Evolutionary conservation across 1,140 invertebrate species (phyloP).

Genomic region (Dendroctonus ponderosae): DNA sequence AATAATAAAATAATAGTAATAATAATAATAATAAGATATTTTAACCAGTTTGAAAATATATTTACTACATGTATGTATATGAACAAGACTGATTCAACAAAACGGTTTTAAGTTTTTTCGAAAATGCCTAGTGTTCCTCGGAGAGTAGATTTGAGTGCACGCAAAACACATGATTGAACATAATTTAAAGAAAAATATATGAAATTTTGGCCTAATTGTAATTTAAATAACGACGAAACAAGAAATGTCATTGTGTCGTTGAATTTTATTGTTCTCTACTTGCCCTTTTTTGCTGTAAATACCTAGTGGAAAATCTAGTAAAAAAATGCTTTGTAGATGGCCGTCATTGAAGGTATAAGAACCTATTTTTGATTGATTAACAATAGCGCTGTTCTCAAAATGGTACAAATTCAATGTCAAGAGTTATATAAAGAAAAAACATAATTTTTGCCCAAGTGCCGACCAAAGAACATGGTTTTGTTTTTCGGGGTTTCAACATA

Average conservation of each 20-base stretch:
- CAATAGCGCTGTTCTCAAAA: conserved; percentile 34
- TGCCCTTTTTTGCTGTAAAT: conserved; percentile 28
- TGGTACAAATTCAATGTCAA: conserved; percentile 37
- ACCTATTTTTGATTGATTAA: conserved; percentile 31
- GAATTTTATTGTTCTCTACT: conserved; percentile 34
- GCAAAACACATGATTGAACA: conserved; percentile 1
- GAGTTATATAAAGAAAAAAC: conserved; percentile 16
- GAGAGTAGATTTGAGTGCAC: conserved; percentile 9
- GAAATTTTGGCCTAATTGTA: conserved; percentile 5
- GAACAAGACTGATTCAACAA: too few relatives aligned
- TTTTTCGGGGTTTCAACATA: too few relatives aligned
- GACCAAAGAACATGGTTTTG: conserved; percentile 1
- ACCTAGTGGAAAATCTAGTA: conserved; percentile 9
- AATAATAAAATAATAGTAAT: too few relatives aligned
- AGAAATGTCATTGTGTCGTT: conserved; percentile 21
- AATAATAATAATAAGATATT: too few relatives aligned
- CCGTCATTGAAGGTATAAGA: conserved; percentile 20
- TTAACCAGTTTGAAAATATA: too few relatives aligned
- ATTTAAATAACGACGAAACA: neutral
- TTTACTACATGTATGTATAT: too few relatives aligned
- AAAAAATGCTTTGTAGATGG: conserved; percentile 11
- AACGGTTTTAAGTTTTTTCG: conserved; percentile 15
- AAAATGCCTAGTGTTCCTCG: neutral
- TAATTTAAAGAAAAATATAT: neutral
- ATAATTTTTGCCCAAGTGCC: conserved; percentile 11